Evolutionary conservation across 2,113 vertebrate species (phyloP).

Genomic region (Colaptes auratus): DNA sequence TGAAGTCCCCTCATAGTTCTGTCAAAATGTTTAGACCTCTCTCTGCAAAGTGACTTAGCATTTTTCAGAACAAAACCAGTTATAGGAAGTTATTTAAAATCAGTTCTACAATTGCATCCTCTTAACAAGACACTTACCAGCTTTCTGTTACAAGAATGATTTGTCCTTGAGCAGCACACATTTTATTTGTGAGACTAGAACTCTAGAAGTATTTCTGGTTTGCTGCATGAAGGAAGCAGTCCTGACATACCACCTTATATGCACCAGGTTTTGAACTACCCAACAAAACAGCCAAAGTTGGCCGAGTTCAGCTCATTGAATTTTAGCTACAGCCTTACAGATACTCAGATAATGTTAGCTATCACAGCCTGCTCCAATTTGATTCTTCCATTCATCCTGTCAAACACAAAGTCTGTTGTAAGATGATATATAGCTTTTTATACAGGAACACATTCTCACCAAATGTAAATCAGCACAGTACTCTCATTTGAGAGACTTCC

Average conservation of each 20-base stretch:
- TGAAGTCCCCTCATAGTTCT: not conserved
- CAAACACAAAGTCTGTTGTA: not conserved
- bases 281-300: not conserved
- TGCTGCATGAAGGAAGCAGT: not conserved
- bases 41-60: not conserved
- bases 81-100: not conserved
- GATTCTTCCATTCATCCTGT: fast-evolving
- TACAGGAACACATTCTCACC: not conserved
- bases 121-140: not conserved
- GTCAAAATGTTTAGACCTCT: not conserved
- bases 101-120: not conserved
- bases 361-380: not conserved
- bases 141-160: not conserved
- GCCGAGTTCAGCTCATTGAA: not conserved
- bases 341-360: not conserved
- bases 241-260: not conserved
- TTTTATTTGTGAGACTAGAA: not conserved
- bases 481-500: not conserved
- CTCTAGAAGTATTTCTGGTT: not conserved
- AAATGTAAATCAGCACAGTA: not conserved
- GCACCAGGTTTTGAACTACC: not conserved
- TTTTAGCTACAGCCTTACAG: not conserved
- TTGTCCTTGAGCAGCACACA: not conserved
- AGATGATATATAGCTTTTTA: not conserved
- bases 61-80: not conserved